phyloP scores from a whole-genome alignment of 2,888 invertebrate species.

The Cephalotes varians region DNA sequence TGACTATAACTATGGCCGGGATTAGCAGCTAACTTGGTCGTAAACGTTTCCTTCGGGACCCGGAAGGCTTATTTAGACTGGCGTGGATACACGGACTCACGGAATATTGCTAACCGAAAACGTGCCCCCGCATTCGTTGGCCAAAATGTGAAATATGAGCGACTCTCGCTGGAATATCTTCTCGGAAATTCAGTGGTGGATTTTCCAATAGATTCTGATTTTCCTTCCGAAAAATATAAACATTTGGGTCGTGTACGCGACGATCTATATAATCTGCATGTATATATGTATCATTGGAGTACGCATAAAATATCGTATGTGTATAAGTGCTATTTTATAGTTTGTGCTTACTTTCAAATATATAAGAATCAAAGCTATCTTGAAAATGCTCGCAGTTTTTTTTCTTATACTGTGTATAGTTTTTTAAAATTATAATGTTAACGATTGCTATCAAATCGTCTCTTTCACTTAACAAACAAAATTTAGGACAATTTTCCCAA shows the following conservation, averaged over 20 bases:
- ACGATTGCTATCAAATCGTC: not conserved
- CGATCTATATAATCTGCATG: not conserved
- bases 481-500: slow-evolving; percentile 1
- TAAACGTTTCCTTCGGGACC: slow-evolving; percentile 78
- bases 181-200: slow-evolving; percentile 19
- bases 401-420: not conserved
- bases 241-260: not conserved
- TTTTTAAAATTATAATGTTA: not conserved
- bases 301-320: not conserved
- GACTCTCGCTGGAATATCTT: slow-evolving; percentile 55
- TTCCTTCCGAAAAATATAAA: slow-evolving; percentile 34
- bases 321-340: not conserved
- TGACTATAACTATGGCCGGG: slow-evolving; percentile 77
- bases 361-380: not conserved
- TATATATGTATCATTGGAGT: not conserved
- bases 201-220: slow-evolving; percentile 44
- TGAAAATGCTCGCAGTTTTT: not conserved
- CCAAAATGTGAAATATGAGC: slow-evolving; percentile 70
- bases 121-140: slow-evolving; percentile 58
- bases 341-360: too few species aligned
- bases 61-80: slow-evolving; percentile 55
- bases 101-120: slow-evolving; percentile 67
- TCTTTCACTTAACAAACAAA: slow-evolving; percentile 7
- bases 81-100: slow-evolving; percentile 51
- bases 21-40: slow-evolving; percentile 79